A percentile compares a stretch with the other conserved stretches of the same genome.
Evolutionary conservation across 2,113 vertebrate species (phyloP).

Genomic region (Phrynosoma blainvillii): DNA sequence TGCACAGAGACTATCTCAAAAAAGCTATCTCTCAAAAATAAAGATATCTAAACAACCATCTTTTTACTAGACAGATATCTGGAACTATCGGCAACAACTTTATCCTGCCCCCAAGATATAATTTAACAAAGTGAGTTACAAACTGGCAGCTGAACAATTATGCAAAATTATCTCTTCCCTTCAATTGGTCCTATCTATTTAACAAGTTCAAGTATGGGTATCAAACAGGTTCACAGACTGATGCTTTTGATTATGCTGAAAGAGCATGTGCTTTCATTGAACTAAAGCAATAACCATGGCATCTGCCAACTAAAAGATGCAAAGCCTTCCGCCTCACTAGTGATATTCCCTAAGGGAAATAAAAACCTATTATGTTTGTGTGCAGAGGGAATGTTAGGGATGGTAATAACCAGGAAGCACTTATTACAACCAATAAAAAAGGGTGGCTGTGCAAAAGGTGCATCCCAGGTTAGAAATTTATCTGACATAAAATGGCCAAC

Average conservation of each 20-base stretch:
- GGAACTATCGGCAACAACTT: neutral
- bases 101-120: neutral
- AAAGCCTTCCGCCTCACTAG: neutral
- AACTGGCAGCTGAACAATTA: constrained; percentile 32
- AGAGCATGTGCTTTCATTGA: constrained; percentile 28
- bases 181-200: constrained; percentile 37
- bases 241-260: constrained; percentile 39
- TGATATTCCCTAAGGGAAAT: neutral
- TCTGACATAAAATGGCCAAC: neutral
- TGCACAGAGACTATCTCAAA: constrained; percentile 45
- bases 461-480: neutral
- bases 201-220: constrained; percentile 31
- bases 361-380: neutral
- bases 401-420: neutral
- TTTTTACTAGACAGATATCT: constrained; percentile 40
- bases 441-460: neutral
- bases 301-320: neutral
- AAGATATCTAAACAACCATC: constrained; percentile 53
- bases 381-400: neutral
- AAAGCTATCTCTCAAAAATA: constrained; percentile 26
- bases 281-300: neutral
- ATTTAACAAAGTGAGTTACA: neutral
- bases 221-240: neutral
- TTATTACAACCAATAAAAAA: neutral
- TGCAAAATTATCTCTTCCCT: constrained; percentile 16